phyloP scores from a whole-genome alignment of 2,113 vertebrate genomes.

The Psettodes erumei region DNA sequence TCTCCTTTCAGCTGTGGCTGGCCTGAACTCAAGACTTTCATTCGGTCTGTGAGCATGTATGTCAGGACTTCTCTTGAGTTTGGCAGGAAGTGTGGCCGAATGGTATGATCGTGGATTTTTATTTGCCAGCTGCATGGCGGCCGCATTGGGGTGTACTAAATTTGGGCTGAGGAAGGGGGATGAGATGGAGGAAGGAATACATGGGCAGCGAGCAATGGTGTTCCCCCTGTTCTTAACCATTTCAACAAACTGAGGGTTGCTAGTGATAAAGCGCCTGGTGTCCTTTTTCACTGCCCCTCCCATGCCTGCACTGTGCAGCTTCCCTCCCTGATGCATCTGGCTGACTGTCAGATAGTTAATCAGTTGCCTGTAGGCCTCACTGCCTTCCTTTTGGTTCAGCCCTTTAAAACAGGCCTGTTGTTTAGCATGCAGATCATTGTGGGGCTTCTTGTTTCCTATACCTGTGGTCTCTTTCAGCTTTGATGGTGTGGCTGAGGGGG shows the following conservation, averaged over 20 bases:
- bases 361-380: conserved; percentile 80
- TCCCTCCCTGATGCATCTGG: conserved; percentile 83
- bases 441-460: conserved; percentile 82
- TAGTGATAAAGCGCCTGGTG: conserved; percentile 77
- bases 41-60: conserved; percentile 66
- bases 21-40: conserved; percentile 65
- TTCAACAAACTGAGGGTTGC: conserved; percentile 78
- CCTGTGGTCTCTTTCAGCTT: conserved; percentile 97
- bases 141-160: conserved; percentile 50
- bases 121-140: conserved; percentile 52
- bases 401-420: conserved; percentile 75
- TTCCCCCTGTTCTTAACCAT: conserved; percentile 76
- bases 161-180: conserved; percentile 73
- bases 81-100: conserved; percentile 83
- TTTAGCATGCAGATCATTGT: conserved; percentile 77
- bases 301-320: conserved; percentile 77
- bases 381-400: conserved; percentile 78
- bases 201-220: conserved; percentile 71
- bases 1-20: conserved; percentile 66
- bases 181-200: conserved; percentile 74
- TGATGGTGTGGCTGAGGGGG: conserved; percentile 85
- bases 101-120: conserved; percentile 67
- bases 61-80: conserved; percentile 80
- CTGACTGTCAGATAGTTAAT: conserved; percentile 84
- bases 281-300: conserved; percentile 79